Evolutionary conservation across 2,888 invertebrate species (phyloP), one percentile per base, ranked within the genome.

Genomic region (Xestobium rufovillosum): DNA sequence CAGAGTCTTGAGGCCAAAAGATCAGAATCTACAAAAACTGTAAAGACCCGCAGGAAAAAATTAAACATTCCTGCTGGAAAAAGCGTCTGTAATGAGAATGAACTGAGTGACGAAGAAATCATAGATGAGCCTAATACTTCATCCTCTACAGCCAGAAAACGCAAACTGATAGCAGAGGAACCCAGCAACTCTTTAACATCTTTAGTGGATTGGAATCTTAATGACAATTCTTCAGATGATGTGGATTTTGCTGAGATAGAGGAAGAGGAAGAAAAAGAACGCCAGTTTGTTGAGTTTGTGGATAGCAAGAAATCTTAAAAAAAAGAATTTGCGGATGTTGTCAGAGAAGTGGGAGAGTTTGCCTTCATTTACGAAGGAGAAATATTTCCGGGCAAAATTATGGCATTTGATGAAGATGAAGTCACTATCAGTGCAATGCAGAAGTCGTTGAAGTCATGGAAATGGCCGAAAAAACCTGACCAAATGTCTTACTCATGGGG

Each of bases 21-120:
- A 12, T 8, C 6, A 8, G 8, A 28, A 6, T 6, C 10, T 6
- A 6, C 28, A n/a, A 28, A 10, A 12, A n/a, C 28, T 8, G 6
- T 28, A 8, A 28, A 12, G 10, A 28, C n/a, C 4, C 10, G 28
- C 8, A 28, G 28, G 12, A 10, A 28, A 10, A 28, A 28, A 10
- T 10, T 10, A 10, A 28, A 28, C 28, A 28, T 28, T 28, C 28
- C 28, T 10, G 8, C 28, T 10, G 28, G 28, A 28, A 28, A 28
- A 28, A 28, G 28, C 10, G 28, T 6, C 10, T 31, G n/a, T 31
- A 6, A 8, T 26, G 41, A 13, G 27, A 34, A 31, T 41, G 31
- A 28, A 28, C 6, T 6, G 6, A 10, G 10, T n/a, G n/a, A n/a
- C n/a, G n/a, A n/a, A n/a, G n/a, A n/a, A n/a, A n/a, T 9, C 9